These are phyloP conservation scores for Xiphorhynchus elegans DNA, from an alignment of 2,113 vertebrate species.

Conservation along the genomic window DNA sequence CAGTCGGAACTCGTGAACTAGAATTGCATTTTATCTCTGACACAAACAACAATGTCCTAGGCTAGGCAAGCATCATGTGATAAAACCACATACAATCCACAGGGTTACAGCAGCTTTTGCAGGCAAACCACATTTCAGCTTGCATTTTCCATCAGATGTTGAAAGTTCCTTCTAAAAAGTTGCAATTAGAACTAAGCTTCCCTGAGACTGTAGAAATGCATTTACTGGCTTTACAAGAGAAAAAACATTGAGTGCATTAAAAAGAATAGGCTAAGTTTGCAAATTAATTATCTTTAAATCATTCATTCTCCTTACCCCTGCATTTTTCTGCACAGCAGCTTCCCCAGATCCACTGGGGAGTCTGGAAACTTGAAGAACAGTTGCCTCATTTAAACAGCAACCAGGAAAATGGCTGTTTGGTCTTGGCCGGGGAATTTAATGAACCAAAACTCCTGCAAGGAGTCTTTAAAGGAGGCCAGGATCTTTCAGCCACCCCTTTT, in stretches of 20 bases:
- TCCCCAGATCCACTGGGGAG: neutral
- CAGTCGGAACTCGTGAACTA: conserved; percentile 83
- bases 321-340: neutral
- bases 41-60: conserved; percentile 78
- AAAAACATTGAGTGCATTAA: neutral
- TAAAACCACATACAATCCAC: conserved; percentile 75
- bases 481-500: neutral
- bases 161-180: conserved; percentile 54
- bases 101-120: conserved; percentile 60
- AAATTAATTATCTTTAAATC: neutral
- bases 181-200: neutral
- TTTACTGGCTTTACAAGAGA: neutral
- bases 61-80: conserved; percentile 78
- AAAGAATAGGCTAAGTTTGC: neutral
- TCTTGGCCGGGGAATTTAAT: conserved; percentile 38
- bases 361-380: neutral
- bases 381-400: conserved; percentile 9
- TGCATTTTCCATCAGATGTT: conserved; percentile 62
- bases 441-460: conserved; percentile 14
- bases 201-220: neutral
- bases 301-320: neutral
- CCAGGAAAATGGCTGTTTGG: neutral
- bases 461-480: conserved; percentile 6
- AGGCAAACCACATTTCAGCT: conserved; percentile 60
- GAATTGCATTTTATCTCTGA: conserved; percentile 78